Percentiles rank a stretch among this genome's conserved stretches.
Evolutionary conservation across 2,113 vertebrate genomes (phyloP).

Genomic region (Psittacula cyanocephala): DNA sequence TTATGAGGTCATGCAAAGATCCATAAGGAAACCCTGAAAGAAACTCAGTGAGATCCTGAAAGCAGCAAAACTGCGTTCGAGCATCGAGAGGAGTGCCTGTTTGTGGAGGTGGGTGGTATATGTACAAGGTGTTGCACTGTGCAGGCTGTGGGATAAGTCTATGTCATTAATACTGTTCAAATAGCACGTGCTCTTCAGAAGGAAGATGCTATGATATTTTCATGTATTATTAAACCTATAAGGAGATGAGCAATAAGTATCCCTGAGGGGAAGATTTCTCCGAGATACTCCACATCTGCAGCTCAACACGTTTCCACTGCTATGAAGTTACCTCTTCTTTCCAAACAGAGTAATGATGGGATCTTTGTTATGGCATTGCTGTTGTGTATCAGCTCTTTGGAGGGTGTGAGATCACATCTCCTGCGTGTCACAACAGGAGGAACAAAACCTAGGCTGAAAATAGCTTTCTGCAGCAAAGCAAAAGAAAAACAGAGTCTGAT

Average conservation of each 20-base stretch:
- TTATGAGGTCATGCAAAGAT: neutral
- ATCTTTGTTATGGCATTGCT: neutral
- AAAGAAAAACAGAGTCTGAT: neutral
- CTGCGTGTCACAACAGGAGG: slow-evolving; percentile 11
- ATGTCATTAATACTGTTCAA: neutral
- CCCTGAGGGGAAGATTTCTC: neutral
- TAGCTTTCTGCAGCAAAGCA: neutral
- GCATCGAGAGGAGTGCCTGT: accelerated
- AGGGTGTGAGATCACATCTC: slow-evolving; percentile 25
- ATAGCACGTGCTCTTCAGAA: neutral
- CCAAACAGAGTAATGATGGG: neutral
- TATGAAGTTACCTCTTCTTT: neutral
- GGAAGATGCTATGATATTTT: neutral
- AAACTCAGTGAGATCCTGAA: neutral
- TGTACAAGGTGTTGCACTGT: neutral
- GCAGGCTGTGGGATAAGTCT: neutral
- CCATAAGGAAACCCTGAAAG: neutral
- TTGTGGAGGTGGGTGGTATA: neutral
- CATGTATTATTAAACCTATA: neutral
- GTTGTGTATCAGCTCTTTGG: neutral
- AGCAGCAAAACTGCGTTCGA: neutral
- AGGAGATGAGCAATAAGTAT: neutral
- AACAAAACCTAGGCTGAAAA: slow-evolving; percentile 13
- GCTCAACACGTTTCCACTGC: neutral
- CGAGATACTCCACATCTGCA: neutral